Percentiles rank a stretch among this genome's conserved stretches.
phyloP scores from a whole-genome alignment of 1,140 invertebrate genomes.

The Trachelipus rathkii region DNA sequence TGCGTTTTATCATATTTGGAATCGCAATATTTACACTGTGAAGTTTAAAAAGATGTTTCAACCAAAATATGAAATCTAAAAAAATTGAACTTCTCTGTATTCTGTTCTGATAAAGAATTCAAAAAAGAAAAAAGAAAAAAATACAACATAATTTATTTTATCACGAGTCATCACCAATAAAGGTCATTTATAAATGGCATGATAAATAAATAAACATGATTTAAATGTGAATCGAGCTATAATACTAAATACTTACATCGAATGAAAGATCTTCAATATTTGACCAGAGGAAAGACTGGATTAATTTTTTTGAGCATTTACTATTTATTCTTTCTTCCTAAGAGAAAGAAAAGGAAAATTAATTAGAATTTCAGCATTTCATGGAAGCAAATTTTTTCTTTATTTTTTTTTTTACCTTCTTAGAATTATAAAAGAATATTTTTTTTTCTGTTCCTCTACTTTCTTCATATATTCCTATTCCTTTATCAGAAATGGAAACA shows the following conservation, averaged over 20 bases:
- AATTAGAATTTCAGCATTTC: background rate
- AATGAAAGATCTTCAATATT: conserved; percentile 6
- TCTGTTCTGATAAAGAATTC: too few species aligned
- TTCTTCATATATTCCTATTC: conserved; percentile 71
- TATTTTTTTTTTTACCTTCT: too few species aligned
- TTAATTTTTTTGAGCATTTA: background rate
- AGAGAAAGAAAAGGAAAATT: background rate
- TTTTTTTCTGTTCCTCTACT: background rate
- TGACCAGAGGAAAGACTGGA: background rate
- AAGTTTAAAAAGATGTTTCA: too few species aligned
- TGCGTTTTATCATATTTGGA: too few species aligned
- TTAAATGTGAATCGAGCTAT: background rate
- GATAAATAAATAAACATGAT: too few species aligned
- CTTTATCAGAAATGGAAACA: conserved; percentile 76
- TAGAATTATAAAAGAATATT: too few species aligned
- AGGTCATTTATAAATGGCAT: background rate
- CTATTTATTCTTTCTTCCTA: background rate
- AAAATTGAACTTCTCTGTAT: too few species aligned
- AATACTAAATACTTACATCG: background rate
- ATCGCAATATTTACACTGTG: too few species aligned
- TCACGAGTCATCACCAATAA: background rate
- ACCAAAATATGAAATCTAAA: too few species aligned
- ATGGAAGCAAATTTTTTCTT: background rate
- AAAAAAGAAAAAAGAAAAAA: too few species aligned
- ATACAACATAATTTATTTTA: background rate